Conservation (phyloP, 2,888 invertebrate species). For the Philaethria dido region DNA sequence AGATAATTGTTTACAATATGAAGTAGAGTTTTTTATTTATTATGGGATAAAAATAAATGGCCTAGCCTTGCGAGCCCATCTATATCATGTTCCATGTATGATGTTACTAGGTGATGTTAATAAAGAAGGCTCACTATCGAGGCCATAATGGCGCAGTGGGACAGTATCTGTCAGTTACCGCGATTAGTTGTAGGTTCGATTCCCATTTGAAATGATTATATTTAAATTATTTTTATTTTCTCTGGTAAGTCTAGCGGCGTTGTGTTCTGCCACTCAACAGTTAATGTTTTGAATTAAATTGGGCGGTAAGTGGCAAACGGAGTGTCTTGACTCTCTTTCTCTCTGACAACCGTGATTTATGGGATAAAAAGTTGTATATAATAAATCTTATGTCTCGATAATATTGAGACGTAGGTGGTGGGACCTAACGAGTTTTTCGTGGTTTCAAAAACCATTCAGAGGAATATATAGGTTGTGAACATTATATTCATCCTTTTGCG, state of each 20-base stretch:
- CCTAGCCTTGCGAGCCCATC: background rate
- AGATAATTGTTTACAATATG: background rate
- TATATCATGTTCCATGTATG: conserved; percentile 5
- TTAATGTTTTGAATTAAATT: too few relatives aligned
- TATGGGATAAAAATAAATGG: conserved; percentile 17
- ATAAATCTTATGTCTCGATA: too few relatives aligned
- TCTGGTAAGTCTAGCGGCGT: background rate
- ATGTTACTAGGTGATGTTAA: conserved; percentile 10
- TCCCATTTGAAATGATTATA: background rate
- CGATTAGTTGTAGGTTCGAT: background rate
- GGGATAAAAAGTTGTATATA: too few relatives aligned
- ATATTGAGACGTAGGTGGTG: too few relatives aligned
- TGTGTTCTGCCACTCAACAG: background rate
- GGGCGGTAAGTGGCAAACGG: too few relatives aligned
- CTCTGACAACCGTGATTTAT: too few relatives aligned
- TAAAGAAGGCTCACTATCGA: background rate
- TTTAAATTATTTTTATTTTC: background rate
- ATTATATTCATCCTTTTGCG: too few relatives aligned
- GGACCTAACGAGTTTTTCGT: too few relatives aligned
- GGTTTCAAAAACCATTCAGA: too few relatives aligned
- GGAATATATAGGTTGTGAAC: too few relatives aligned
- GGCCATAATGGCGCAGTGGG: background rate
- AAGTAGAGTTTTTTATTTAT: conserved; percentile 16
- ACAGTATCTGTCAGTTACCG: background rate
- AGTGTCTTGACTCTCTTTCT: too few relatives aligned